Base-by-base conservation (phyloP, 2,888 invertebrate species). In the Cantharis nigra region DNA sequence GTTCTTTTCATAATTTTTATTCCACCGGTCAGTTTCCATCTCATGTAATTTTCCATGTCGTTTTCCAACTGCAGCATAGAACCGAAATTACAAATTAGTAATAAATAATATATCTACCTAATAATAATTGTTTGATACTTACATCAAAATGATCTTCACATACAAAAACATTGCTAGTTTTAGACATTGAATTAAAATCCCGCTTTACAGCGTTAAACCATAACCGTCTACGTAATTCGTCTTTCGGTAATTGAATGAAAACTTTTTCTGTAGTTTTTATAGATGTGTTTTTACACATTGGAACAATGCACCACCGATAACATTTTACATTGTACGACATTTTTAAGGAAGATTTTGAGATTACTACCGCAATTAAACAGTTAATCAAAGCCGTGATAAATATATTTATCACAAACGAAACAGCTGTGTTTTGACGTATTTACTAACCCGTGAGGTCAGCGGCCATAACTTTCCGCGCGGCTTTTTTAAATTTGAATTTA, bases 1-100 rank as follows among this genome's bases (percentile, higher is more conserved):
- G 67, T 49, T 13, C 71, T 62, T 49, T 82, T 81, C 26, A 82
- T 74, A 20, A 70, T 70, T 72, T 77, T 81, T 30, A 23, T 26
- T n/a, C 81, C 81, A 18, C 81, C 79, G 75, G 79, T 75, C 16
- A 81, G 62, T 72, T 81, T 81, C n/a, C 70, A 81, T 74, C 71
- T 75, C 3, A 80, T 33, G 20, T 78, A 81, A 28, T 81, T 81
- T 13, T 81, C 80, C 80, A 80, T 81, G 71, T 81, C 79, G 67
- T 79, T 73, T 72, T 80, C 74, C 3, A 80, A 30, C 80, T 80
- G 63, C 26, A 75, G 72, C n/a, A 16, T 1, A 26, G 23, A 23
- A 26, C 26, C 26, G 26, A 26, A 26, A 26, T 26, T 26, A 9
- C 26, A 26, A 23, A 23, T 23, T 23, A 26, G 26, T 16, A 16